Evolutionary conservation across 2,113 vertebrate species (phyloP).

Genomic region (Tauraco erythrolophus): DNA sequence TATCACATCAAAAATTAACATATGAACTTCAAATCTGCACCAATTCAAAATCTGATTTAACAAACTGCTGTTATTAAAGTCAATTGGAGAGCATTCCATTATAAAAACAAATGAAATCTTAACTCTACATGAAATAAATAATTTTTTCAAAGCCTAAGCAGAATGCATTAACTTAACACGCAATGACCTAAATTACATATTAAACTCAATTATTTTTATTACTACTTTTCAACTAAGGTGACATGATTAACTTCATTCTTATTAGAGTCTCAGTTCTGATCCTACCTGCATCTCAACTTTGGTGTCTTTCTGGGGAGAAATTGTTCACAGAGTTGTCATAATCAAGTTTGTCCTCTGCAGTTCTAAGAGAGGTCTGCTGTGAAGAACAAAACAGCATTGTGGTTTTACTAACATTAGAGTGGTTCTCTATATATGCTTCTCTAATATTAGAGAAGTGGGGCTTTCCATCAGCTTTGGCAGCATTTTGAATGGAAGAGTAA

Average conservation of each 20-base stretch:
- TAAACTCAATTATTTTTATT: constrained; percentile 83
- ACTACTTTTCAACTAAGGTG: constrained; percentile 75
- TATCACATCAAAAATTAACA: constrained; percentile 59
- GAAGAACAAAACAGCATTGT: neutral
- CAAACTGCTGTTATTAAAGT: constrained; percentile 75
- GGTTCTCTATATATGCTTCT: too few species aligned
- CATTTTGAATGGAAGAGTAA: neutral
- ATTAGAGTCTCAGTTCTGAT: neutral
- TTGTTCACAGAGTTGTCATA: neutral
- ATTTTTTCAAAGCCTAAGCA: constrained; percentile 68
- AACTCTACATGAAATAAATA: constrained; percentile 66
- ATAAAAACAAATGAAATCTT: constrained; percentile 73
- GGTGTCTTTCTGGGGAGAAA: neutral
- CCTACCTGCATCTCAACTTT: neutral
- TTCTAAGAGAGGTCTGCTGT: neutral
- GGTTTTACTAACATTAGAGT: neutral
- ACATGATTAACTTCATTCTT: constrained; percentile 64
- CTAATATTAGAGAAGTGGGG: neutral
- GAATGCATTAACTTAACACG: constrained; percentile 63
- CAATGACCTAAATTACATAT: constrained; percentile 77
- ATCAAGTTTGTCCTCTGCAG: neutral
- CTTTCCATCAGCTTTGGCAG: neutral
- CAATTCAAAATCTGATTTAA: constrained; percentile 72
- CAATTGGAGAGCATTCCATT: constrained; percentile 63
- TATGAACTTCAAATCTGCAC: constrained; percentile 51